Conservation (phyloP, 2,797 vertebrate genomes). For the Trachops cirrhosus region DNA sequence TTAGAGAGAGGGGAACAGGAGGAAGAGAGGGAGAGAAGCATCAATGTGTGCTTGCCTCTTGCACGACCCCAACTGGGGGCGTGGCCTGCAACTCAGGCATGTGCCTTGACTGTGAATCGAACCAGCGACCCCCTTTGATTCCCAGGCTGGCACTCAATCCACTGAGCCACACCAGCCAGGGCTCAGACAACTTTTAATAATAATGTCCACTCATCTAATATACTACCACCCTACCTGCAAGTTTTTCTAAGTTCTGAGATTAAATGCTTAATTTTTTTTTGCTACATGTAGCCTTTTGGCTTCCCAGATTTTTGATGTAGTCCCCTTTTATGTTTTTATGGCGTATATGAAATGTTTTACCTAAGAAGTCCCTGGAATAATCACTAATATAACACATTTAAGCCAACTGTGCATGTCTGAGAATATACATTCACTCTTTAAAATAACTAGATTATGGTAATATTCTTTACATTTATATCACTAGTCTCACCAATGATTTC, state of each 20-base stretch:
- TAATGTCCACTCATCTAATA: background rate
- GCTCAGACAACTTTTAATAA: background rate
- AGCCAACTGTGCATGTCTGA: background rate
- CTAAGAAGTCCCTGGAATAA: background rate
- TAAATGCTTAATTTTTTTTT: background rate
- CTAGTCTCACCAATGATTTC: background rate
- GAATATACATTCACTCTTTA: constrained; percentile 7
- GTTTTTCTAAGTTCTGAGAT: background rate
- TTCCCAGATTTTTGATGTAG: background rate
- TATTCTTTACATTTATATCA: background rate
- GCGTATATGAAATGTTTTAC: background rate
- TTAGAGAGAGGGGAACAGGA: no score
- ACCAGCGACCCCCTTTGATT: no score
- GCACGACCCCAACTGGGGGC: no score
- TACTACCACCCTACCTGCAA: background rate
- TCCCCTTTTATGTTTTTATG: background rate
- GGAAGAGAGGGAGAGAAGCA: no score
- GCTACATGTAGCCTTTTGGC: background rate
- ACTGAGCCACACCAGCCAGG: no score
- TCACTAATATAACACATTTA: background rate
- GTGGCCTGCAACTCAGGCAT: no score
- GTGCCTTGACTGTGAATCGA: no score
- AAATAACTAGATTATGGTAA: background rate
- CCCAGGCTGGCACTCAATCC: no score
- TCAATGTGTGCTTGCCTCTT: no score